phyloP scores from a whole-genome alignment of 2,888 invertebrate genomes.

The Epinotia ramella region DNA sequence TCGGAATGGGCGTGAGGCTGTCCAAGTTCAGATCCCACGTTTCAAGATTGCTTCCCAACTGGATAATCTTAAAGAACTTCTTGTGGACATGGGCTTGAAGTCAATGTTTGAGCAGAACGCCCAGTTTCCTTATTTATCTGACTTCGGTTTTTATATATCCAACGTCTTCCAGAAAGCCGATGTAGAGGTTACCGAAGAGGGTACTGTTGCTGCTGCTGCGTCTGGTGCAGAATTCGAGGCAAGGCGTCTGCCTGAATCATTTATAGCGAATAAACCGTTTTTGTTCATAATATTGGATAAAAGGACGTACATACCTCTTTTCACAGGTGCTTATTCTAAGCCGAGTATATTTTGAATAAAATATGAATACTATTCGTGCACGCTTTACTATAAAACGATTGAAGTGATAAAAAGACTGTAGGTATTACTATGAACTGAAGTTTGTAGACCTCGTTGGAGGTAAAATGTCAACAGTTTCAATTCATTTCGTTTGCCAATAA shows the following conservation, averaged over 20 bases:
- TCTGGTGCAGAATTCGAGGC: conserved; percentile 57
- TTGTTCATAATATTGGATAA: conserved; percentile 76
- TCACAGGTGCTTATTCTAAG: conserved; percentile 74
- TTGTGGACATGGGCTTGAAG: conserved; percentile 72
- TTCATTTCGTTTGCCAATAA: too few relatives aligned
- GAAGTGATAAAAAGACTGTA: background rate
- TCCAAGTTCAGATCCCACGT: conserved; percentile 85
- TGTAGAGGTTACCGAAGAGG: conserved; percentile 74
- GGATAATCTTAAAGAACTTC: conserved; percentile 74
- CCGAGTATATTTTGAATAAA: conserved; percentile 62
- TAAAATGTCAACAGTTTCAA: too few relatives aligned
- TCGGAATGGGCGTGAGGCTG: conserved; percentile 66
- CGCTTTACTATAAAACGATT: background rate
- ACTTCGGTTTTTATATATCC: conserved; percentile 60
- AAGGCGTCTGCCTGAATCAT: conserved; percentile 56
- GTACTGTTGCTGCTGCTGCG: conserved; percentile 64
- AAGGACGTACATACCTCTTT: conserved; percentile 62
- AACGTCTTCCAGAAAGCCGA: conserved; percentile 75
- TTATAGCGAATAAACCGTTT: conserved; percentile 70
- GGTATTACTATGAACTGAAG: background rate
- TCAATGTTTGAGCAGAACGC: conserved; percentile 66
- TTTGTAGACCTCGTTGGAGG: too few relatives aligned
- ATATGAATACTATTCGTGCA: background rate
- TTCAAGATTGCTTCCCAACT: conserved; percentile 84
- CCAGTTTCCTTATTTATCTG: conserved; percentile 64